phyloP scores from a whole-genome alignment of 35 echinoderm and acorn worm genomes.

The Hemicentrotus pulcherrimus region DNA sequence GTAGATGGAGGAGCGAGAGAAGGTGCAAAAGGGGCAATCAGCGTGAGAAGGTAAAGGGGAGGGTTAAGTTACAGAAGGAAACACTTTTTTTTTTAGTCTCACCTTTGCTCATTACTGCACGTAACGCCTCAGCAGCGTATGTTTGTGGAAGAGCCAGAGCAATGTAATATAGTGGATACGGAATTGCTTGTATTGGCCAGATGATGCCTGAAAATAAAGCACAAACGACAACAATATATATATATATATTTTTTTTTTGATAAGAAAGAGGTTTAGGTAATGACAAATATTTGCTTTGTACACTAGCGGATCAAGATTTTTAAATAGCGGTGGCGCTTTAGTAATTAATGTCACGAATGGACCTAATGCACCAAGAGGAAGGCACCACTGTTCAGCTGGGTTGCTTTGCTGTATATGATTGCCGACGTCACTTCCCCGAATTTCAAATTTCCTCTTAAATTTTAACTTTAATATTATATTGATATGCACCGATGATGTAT shows the following conservation, averaged over 20 bases:
- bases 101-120: slow-evolving; percentile 73
- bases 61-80: background rate
- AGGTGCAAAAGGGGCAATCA: background rate
- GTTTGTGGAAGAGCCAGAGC: slow-evolving; percentile 84
- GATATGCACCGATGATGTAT: too few species aligned
- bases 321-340: background rate
- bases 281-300: background rate
- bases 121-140: slow-evolving; percentile 62
- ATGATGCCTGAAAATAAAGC: slow-evolving; percentile 74
- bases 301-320: background rate
- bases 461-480: too few species aligned
- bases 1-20: background rate
- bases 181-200: slow-evolving; percentile 91
- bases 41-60: background rate
- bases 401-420: too few species aligned
- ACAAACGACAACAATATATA: background rate
- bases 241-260: too few species aligned
- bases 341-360: background rate
- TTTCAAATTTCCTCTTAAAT: too few species aligned
- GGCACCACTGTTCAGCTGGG: too few species aligned
- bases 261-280: background rate
- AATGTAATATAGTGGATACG: slow-evolving; percentile 75
- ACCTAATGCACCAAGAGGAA: background rate
- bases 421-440: too few species aligned
- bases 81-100: background rate